Conservation (phyloP, 2,888 invertebrate species). For the Orthosia gracilis region DNA sequence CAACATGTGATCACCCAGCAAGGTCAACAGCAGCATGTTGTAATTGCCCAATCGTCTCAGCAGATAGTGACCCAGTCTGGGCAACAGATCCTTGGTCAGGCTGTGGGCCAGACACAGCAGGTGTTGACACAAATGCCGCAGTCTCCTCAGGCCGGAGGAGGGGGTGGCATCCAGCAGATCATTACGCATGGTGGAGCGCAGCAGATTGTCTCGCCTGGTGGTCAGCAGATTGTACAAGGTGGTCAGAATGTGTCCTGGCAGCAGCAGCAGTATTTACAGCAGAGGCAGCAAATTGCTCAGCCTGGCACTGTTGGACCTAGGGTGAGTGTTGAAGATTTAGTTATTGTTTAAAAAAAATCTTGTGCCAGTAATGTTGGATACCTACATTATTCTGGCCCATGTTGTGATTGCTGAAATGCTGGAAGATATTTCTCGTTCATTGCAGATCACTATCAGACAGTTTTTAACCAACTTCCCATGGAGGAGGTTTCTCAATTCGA, state of each 20-base stretch:
- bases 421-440: no score
- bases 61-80: constrained; percentile 88
- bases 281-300: constrained; percentile 89
- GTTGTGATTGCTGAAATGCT: no score
- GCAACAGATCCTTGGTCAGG: constrained; percentile 87
- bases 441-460: no score
- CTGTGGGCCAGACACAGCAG: constrained; percentile 85
- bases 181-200: constrained; percentile 89
- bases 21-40: constrained; percentile 88
- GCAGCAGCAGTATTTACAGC: constrained; percentile 88
- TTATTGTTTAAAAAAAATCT: neutral
- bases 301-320: constrained; percentile 89
- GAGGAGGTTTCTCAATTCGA: no score
- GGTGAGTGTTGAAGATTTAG: constrained; percentile 72
- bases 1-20: constrained; percentile 89
- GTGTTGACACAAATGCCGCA: constrained; percentile 86
- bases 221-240: constrained; percentile 86
- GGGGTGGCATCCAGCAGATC: constrained; percentile 88
- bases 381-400: neutral
- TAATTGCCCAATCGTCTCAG: constrained; percentile 87
- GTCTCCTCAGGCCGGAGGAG: constrained; percentile 83
- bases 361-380: no score
- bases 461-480: no score
- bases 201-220: constrained; percentile 87
- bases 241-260: constrained; percentile 89